phyloP scores from a whole-genome alignment of 2,797 vertebrate genomes.

The Pangasius larnaudii region DNA sequence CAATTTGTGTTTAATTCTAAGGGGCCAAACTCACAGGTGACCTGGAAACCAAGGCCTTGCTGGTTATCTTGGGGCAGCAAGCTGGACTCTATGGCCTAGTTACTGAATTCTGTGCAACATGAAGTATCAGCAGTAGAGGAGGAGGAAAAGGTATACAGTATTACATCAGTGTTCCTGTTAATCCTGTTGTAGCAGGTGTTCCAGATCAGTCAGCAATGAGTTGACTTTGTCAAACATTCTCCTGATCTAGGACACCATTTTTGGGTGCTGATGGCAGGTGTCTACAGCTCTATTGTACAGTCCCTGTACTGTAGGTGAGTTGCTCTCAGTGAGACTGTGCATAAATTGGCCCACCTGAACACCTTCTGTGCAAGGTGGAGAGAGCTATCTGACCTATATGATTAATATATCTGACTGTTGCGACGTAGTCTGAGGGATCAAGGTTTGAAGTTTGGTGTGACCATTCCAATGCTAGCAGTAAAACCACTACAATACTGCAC shows the following conservation, averaged over 20 bases:
- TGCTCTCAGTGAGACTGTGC: not conserved
- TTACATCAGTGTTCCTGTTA: not conserved
- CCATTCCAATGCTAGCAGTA: not conserved
- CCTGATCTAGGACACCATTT: not conserved
- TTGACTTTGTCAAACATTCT: not conserved
- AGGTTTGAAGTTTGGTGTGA: not conserved
- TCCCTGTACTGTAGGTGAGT: not conserved
- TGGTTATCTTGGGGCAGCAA: not conserved
- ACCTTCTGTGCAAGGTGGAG: not conserved
- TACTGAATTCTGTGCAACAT: not conserved
- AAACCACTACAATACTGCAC: not conserved
- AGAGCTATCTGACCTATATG: not conserved
- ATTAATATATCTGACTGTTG: not conserved
- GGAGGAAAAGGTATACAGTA: not conserved
- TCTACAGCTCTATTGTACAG: not conserved
- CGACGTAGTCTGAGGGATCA: not conserved
- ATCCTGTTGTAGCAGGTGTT: not conserved
- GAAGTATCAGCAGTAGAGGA: not conserved
- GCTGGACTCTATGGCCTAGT: not conserved
- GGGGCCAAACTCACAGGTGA: not conserved
- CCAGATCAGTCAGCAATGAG: not conserved
- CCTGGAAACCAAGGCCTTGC: not conserved
- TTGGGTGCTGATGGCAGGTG: not conserved
- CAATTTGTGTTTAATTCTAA: not conserved
- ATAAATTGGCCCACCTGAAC: not conserved